A percentile compares a stretch with the other conserved stretches of the same genome.
Evolutionary conservation across 1,140 invertebrate genomes (phyloP).

Genomic region (Drosophila eugracilis): DNA sequence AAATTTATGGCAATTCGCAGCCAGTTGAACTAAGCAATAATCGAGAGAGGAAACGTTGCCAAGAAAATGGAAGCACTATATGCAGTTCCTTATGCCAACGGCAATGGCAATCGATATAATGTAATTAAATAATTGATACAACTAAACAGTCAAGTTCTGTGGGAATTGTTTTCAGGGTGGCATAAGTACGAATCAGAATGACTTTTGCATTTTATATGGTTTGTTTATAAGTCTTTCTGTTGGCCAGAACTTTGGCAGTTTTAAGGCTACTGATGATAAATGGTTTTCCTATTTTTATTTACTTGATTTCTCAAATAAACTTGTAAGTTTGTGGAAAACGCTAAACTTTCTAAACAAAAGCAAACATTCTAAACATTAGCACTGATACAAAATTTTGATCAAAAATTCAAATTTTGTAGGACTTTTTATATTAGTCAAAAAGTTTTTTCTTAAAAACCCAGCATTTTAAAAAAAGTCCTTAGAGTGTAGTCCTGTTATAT

Average conservation of each 20-base stretch:
- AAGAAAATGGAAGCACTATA: slow-evolving; percentile 29
- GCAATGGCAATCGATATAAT: slow-evolving; percentile 19
- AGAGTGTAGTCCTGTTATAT: not conserved
- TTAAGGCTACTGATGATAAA: too few relatives aligned
- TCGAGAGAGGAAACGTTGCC: slow-evolving; percentile 9
- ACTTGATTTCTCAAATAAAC: too few relatives aligned
- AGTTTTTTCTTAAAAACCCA: too few relatives aligned
- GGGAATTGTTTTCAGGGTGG: not conserved
- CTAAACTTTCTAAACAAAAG: too few relatives aligned
- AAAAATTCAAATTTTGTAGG: too few relatives aligned
- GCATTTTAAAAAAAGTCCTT: too few relatives aligned
- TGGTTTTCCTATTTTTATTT: too few relatives aligned
- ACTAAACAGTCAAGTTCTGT: not conserved
- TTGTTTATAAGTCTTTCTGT: not conserved
- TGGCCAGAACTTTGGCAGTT: not conserved
- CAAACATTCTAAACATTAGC: too few relatives aligned
- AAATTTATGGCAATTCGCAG: slow-evolving; percentile 66
- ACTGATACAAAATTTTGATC: too few relatives aligned
- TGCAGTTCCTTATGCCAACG: slow-evolving; percentile 6
- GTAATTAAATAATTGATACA: slow-evolving; percentile 1
- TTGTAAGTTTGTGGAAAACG: too few relatives aligned
- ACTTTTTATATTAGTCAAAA: too few relatives aligned
- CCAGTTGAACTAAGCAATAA: not conserved
- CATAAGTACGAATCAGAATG: not conserved
- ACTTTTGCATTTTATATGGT: not conserved